Base-by-base conservation (phyloP, 2,797 vertebrate species). In the Pangasius krempfi region DNA sequence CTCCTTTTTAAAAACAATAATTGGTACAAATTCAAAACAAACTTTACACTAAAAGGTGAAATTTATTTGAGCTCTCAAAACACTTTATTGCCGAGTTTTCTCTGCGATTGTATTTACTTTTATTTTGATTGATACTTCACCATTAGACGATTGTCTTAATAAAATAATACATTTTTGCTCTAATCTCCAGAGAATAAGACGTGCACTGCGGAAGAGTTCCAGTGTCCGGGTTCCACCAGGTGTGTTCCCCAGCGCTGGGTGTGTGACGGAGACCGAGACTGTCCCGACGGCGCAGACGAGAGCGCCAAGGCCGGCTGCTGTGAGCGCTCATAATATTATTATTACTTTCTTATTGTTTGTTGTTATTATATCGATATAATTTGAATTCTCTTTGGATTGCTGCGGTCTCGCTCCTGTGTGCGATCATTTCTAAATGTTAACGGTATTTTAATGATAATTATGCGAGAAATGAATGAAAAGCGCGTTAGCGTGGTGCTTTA, bases 261-360 rank as follows among this genome's bases (percentile, higher is more conserved):
- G 86, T 99, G 98, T 85, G 98, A 99, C 0, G 98, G 98, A 0
- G 98, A 99, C 91, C 96, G 97, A 60, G 98, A 99, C 93, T 99
- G 98, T 90, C 97, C 97, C 0, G 94, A 99, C 0, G 98, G 98
- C 1, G 98, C 97, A 0, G 98, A 99, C 0, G 98, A 99, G 89
- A 97, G 97, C 2, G 96, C 97, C 1, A 97, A 97, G 22, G 98
- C 97, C 0, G 98, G 98, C 93, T 99, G 98, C 30, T 96, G 98
- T 99, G 96, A 90, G 97, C 66, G 60, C 7, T 8, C 1, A 7
- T 54, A 1, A 4, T 40, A 20, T 50, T n/a, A 18, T 62, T 27
- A 14, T 62, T 58, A 37, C 6, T 56, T 27, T 6, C 3, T 25
- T 58, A 1, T 44, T 37, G 20, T 25, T 40, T 20, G 18, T 37